Conservation (phyloP, 1,140 invertebrate species). For the Globodera ellingtonae region DNA sequence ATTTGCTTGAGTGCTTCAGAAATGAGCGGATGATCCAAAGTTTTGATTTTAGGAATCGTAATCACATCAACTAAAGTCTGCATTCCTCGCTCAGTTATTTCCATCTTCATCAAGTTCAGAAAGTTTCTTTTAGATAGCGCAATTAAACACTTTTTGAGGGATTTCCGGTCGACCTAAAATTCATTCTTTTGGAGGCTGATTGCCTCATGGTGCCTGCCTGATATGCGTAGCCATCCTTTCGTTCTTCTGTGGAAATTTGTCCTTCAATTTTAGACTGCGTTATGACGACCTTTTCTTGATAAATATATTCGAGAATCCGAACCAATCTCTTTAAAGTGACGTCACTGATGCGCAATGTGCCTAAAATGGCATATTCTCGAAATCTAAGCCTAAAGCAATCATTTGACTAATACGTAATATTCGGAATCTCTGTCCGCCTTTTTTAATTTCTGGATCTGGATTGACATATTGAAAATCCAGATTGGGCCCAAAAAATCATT, state of each 20-base stretch:
- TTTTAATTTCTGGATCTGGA: too few relatives aligned
- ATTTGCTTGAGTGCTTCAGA: conserved; percentile 40
- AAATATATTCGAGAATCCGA: conserved; percentile 42
- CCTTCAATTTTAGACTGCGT: conserved; percentile 45
- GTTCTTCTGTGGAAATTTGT: conserved; percentile 42
- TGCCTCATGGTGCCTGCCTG: conserved; percentile 42
- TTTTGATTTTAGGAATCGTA: conserved; percentile 31
- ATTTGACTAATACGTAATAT: too few relatives aligned
- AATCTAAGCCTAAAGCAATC: conserved; percentile 19
- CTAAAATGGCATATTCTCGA: conserved; percentile 33
- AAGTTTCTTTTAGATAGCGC: conserved; percentile 47
- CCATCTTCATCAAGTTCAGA: conserved; percentile 35
- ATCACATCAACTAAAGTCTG: conserved; percentile 44
- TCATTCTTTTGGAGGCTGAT: neutral
- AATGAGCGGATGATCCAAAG: conserved; percentile 36
- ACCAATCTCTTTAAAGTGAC: conserved; percentile 51
- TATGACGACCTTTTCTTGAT: conserved; percentile 48
- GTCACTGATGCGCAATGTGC: conserved; percentile 57
- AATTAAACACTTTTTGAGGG: conserved; percentile 54
- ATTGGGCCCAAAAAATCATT: too few relatives aligned
- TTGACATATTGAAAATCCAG: too few relatives aligned
- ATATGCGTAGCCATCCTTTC: conserved; percentile 47
- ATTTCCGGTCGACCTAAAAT: conserved; percentile 63
- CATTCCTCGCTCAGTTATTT: conserved; percentile 40
- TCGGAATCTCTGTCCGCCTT: too few relatives aligned